Conservation (phyloP, 2,797 vertebrate genomes). For the Otus scops region DNA sequence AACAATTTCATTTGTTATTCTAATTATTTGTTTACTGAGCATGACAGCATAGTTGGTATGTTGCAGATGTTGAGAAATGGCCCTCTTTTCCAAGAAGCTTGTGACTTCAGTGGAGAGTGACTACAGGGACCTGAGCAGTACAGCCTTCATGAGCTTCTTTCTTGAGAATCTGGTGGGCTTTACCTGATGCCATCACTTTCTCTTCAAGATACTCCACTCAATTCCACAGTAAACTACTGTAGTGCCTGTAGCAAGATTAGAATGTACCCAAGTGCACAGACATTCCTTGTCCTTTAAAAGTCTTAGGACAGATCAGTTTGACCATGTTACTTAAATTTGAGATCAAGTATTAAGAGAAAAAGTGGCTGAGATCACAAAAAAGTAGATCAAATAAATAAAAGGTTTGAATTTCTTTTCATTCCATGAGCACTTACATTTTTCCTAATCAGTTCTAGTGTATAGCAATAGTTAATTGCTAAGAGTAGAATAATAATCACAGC, state of each 20-base stretch:
- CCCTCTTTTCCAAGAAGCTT: neutral
- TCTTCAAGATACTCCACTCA: neutral
- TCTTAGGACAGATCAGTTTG: neutral
- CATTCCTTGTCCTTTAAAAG: neutral
- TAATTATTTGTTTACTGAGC: slow-evolving; percentile 24
- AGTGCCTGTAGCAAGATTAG: neutral
- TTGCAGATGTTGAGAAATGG: neutral
- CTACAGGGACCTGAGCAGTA: neutral
- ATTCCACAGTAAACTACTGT: neutral
- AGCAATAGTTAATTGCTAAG: neutral
- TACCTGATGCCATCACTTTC: neutral
- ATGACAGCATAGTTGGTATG: neutral
- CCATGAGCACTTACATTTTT: neutral
- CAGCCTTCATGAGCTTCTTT: neutral
- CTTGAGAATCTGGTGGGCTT: neutral
- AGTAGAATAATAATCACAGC: neutral
- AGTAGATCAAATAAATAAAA: neutral
- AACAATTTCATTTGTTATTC: slow-evolving; percentile 50
- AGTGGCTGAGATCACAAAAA: neutral
- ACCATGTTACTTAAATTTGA: neutral
- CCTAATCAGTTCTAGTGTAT: neutral
- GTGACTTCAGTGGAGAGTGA: neutral
- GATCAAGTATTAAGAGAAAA: neutral
- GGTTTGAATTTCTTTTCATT: neutral
- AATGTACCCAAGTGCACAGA: neutral